Percentiles rank a stretch among this genome's conserved stretches.
These are phyloP conservation scores for Endomychus coccineus DNA, from an alignment of 2,888 invertebrate genomes.

Conservation along the genomic window DNA sequence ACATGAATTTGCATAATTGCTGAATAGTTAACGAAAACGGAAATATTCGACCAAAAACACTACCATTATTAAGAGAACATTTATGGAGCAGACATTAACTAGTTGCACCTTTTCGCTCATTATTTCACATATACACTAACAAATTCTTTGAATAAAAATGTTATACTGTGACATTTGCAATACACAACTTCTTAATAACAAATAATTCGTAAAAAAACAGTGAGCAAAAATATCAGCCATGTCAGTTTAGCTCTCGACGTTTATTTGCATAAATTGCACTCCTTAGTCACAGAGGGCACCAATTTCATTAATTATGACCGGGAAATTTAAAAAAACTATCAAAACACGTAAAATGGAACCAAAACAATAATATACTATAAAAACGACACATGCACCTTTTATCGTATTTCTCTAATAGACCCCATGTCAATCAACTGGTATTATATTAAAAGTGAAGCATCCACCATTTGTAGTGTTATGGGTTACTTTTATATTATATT, in stretches of 20 bases:
- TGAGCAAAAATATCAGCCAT: constrained; percentile 32
- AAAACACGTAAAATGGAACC: not conserved
- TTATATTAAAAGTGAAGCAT: no score
- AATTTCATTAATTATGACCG: not conserved
- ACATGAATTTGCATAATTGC: constrained; percentile 27
- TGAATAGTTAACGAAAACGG: constrained; percentile 27
- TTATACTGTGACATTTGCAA: constrained; percentile 20
- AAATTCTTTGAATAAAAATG: constrained; percentile 20
- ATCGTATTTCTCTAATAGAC: no score
- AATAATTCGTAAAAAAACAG: no score
- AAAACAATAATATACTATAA: no score
- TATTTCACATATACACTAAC: constrained; percentile 11
- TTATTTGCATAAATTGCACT: constrained; percentile 5
- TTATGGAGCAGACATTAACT: constrained; percentile 7
- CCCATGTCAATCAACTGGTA: no score
- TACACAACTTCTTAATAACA: constrained; percentile 20
- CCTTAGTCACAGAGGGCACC: constrained; percentile 11
- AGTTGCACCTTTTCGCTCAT: constrained; percentile 9
- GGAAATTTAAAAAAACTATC: constrained; percentile 3
- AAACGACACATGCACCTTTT: no score
- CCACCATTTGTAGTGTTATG: no score
- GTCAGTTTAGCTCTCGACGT: constrained; percentile 26
- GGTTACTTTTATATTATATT: no score
- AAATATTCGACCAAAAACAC: constrained; percentile 33
- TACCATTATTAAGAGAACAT: constrained; percentile 29